phyloP scores from a whole-genome alignment of 2,797 vertebrate genomes.

The Phrynocephalus forsythii region DNA sequence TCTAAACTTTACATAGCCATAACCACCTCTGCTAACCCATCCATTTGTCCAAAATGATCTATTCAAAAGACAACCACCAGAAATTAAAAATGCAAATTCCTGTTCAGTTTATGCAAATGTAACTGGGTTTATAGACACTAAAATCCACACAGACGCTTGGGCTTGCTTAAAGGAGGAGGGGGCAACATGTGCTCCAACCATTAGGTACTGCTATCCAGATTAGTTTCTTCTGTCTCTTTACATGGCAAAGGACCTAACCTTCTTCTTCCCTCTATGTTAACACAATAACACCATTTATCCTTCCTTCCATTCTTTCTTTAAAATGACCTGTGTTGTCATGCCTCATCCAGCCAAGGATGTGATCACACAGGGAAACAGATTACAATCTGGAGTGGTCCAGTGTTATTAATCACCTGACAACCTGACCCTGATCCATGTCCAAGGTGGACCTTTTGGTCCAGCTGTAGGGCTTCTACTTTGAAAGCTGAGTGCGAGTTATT shows the following conservation, averaged over 20 bases:
- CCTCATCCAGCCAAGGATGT: too few species aligned
- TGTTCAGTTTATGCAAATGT: neutral
- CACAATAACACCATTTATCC: neutral
- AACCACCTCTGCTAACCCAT: neutral
- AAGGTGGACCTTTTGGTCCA: too few species aligned
- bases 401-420: too few species aligned
- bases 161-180: neutral
- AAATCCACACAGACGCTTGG: neutral
- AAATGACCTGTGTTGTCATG: neutral
- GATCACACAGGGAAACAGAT: too few species aligned
- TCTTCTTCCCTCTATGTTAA: neutral
- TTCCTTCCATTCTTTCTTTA: neutral
- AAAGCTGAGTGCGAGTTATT: too few species aligned
- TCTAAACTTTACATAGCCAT: neutral
- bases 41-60: neutral
- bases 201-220: neutral
- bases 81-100: neutral
- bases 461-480: too few species aligned
- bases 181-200: neutral
- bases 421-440: too few species aligned
- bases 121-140: neutral
- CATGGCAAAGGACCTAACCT: neutral
- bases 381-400: too few species aligned
- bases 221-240: neutral
- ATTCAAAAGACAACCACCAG: neutral